Evolutionary conservation across 2,888 invertebrate species (phyloP), one percentile per base, ranked within the genome.

Genomic region (Tolmerus cingulatus): DNA sequence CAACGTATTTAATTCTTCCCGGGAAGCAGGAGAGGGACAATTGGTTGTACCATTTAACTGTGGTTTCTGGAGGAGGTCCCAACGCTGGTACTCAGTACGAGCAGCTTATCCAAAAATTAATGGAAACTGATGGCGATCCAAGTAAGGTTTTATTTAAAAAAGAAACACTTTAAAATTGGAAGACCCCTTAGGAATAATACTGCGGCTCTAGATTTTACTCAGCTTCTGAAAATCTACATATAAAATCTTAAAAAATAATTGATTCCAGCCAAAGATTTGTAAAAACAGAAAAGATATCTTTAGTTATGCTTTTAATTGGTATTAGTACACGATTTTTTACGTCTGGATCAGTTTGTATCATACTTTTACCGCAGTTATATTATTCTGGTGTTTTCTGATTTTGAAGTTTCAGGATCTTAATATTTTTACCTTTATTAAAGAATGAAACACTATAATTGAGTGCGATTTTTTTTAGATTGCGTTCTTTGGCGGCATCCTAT

Each of bases 11-110:
- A 87, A 94, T 99, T 87, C 96, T 99, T 93, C 96, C 97, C 85
- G 96, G 96, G 89, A 98, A 98, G 91, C 98, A 98, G 88, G 99
- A 99, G 92, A 98, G 98, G 92, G 98, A 98, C 91, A 95, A 96
- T 89, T 97, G 96, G 96, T 91, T 97, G 87, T 97, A 97, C 91
- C 96, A 97, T 90, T 92, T 97, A 89, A 98, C 98, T 0, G 97
- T 99, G 14, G 98, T 98, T 0, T 97, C 98, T 87, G 98, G 98
- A 4, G 98, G 97, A 5, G 97, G 97, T 0, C 96, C 97, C 5
- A 97, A 96, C 91, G 97, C 96, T 74, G 99, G 98, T 82, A 98
- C 99, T 0, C 98, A 98, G 91, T 99, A 98, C 92, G 99, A 99
- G 91, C 98, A 99, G 91, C 94, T 99, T 19, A 96, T 98, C 74